Conservation (phyloP, 2,888 invertebrate genomes). For the Carabus problematicus region DNA sequence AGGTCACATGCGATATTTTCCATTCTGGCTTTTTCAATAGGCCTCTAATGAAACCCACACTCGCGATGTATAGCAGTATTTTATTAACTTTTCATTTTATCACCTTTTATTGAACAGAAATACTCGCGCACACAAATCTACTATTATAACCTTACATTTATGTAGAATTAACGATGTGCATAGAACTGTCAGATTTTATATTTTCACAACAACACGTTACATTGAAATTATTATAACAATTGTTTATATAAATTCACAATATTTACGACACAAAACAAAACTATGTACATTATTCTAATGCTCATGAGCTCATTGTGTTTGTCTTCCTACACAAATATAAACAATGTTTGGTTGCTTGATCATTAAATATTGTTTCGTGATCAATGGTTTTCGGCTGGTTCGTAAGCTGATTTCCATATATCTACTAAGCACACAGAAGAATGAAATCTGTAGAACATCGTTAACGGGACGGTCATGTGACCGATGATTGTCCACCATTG, state of each 20-base stretch:
- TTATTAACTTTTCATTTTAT: conserved; percentile 31
- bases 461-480: conserved; percentile 75
- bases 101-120: conserved; percentile 28
- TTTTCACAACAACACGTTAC: no score
- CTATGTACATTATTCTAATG: no score
- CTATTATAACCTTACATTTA: neutral
- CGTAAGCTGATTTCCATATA: conserved; percentile 79
- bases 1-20: conserved; percentile 36
- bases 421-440: conserved; percentile 80
- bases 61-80: no score
- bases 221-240: no score
- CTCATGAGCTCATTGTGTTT: no score
- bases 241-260: no score
- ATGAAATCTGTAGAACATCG: conserved; percentile 81
- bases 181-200: no score
- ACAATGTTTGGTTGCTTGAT: neutral
- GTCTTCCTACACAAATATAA: no score
- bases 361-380: neutral
- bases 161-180: no score
- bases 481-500: conserved; percentile 76
- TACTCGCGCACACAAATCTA: neutral
- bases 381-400: conserved; percentile 59
- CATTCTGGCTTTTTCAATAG: conserved; percentile 35
- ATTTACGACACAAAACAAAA: no score
- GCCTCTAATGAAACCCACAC: conserved; percentile 31